phyloP scores from a whole-genome alignment of 1,140 invertebrate species.

The Oedothorax gibbosus region DNA sequence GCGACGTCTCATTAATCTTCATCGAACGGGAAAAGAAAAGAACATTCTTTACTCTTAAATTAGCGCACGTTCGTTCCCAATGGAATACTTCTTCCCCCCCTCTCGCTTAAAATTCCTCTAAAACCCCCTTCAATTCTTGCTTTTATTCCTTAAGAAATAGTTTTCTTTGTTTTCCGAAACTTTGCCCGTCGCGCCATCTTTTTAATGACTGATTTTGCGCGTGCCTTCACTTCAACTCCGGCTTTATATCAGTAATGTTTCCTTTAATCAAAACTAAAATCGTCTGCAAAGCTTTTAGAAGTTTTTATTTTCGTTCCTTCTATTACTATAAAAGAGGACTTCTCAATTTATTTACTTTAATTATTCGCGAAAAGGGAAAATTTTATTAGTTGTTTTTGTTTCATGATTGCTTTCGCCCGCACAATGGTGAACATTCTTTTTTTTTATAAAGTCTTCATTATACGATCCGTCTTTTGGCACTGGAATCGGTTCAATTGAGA shows the following conservation, averaged over 20 bases:
- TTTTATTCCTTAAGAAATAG: not conserved
- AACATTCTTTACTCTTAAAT: conserved; percentile 53
- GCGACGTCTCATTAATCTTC: conserved; percentile 59
- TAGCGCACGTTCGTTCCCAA: conserved; percentile 4
- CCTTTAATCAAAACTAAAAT: conserved; percentile 58
- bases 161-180: conserved; percentile 20
- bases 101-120: conserved; percentile 36
- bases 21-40: conserved; percentile 38
- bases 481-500: too few species aligned
- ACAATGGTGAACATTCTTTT: too few species aligned
- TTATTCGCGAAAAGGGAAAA: conserved; percentile 6
- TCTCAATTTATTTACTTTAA: conserved; percentile 50
- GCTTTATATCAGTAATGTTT: conserved; percentile 36
- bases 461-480: too few species aligned
- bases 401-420: not conserved
- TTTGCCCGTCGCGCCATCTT: conserved; percentile 14
- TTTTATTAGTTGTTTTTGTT: conserved; percentile 5
- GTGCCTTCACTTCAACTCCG: not conserved
- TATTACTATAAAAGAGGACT: not conserved
- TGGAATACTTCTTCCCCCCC: not conserved
- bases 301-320: not conserved
- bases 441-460: too few species aligned
- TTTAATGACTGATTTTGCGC: conserved; percentile 6
- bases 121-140: conserved; percentile 41
- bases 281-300: conserved; percentile 28